phyloP scores from a whole-genome alignment of 2,888 invertebrate species.

The Tribolium freemani region DNA sequence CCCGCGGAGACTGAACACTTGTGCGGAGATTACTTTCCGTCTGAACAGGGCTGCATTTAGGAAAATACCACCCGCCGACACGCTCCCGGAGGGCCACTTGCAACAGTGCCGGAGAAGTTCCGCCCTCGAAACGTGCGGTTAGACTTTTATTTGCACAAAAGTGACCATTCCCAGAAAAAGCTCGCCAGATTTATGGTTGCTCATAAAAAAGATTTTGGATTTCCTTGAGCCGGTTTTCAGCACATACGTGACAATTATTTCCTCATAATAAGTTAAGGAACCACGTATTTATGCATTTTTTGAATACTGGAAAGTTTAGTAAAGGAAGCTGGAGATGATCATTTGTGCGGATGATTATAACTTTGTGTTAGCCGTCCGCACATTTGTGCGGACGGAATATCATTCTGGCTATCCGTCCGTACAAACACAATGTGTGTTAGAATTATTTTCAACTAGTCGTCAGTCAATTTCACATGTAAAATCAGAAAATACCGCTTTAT shows the following conservation, averaged over 20 bases:
- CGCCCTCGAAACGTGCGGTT: conserved; percentile 11
- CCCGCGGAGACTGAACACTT: conserved; percentile 51
- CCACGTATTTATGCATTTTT: neutral
- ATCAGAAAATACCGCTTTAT: too few relatives aligned
- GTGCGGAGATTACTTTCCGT: conserved; percentile 42
- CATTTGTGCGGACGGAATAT: too few relatives aligned
- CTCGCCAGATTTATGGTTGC: neutral
- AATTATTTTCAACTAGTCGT: too few relatives aligned
- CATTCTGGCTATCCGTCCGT: too few relatives aligned
- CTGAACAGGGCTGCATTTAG: conserved; percentile 44
- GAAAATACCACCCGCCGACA: conserved; percentile 42
- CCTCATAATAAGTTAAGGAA: too few relatives aligned
- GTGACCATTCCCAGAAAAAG: neutral
- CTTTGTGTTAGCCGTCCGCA: too few relatives aligned
- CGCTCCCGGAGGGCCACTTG: conserved; percentile 31
- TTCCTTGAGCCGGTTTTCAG: neutral
- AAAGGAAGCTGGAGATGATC: too few relatives aligned
- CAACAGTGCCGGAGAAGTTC: conserved; percentile 4
- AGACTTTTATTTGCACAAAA: too few relatives aligned
- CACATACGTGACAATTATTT: too few relatives aligned
- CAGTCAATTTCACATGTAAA: too few relatives aligned
- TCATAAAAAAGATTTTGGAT: neutral
- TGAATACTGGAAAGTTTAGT: neutral
- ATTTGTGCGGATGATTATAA: too few relatives aligned
- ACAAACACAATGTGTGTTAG: too few relatives aligned